phyloP scores from a whole-genome alignment of 2,113 vertebrate genomes.

The Forbesichthys agassizii region DNA sequence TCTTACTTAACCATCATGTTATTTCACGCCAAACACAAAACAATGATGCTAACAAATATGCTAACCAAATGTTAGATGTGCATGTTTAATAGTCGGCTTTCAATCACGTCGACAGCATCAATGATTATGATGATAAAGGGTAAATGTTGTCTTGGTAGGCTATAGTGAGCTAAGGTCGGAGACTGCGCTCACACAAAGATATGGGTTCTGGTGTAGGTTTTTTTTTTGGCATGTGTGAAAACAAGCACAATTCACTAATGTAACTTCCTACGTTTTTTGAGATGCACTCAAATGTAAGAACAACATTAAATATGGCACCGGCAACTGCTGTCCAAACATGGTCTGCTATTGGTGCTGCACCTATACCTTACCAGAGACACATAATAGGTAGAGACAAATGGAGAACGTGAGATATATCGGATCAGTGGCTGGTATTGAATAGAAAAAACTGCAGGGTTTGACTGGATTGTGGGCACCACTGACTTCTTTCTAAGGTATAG shows the following conservation, averaged over 20 bases:
- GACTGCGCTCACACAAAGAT: too few species aligned
- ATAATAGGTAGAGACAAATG: background rate
- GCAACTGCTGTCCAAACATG: constrained; percentile 59
- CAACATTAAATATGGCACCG: constrained; percentile 34
- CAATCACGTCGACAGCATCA: background rate
- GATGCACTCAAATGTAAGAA: constrained; percentile 50
- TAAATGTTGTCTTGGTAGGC: too few species aligned
- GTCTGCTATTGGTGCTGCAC: constrained; percentile 24
- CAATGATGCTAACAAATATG: background rate
- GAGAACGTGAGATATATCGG: too few species aligned
- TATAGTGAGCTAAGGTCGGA: too few species aligned
- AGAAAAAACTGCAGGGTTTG: too few species aligned
- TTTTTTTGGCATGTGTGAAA: background rate
- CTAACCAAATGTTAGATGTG: background rate
- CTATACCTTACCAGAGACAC: background rate
- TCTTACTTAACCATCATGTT: background rate
- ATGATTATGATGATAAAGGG: too few species aligned
- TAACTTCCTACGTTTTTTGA: constrained; percentile 32
- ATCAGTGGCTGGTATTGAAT: too few species aligned
- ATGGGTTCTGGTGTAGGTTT: too few species aligned
- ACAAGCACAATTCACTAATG: constrained; percentile 10
- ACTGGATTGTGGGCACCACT: too few species aligned
- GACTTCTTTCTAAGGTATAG: too few species aligned
- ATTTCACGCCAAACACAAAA: background rate
- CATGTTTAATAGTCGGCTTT: background rate